Percentiles rank a stretch among this genome's conserved stretches.
Evolutionary conservation across 53 echinoderm and acorn worm species (phyloP).

Genomic region (Hippasteria phrygiana): DNA sequence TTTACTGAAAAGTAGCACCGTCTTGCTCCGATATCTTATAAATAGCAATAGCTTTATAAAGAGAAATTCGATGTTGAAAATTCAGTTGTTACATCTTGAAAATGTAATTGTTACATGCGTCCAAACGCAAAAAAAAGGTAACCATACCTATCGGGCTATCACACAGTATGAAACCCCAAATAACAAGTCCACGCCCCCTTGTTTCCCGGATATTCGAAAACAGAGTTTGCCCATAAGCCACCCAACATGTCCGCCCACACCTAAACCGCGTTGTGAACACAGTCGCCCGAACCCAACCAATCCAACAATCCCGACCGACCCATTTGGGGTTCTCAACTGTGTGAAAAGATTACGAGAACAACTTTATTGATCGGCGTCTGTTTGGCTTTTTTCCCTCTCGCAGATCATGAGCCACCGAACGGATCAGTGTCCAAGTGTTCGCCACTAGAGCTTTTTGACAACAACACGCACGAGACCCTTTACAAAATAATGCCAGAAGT

Average conservation of each 20-base stretch:
- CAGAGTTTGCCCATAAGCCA: not conserved
- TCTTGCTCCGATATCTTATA: too few relatives aligned
- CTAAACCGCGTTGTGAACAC: not conserved
- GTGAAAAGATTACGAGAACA: constrained; percentile 19
- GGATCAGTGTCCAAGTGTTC: not conserved
- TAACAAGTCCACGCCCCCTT: too few relatives aligned
- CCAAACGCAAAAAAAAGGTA: too few relatives aligned
- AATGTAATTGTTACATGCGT: too few relatives aligned
- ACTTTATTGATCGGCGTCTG: constrained; percentile 42
- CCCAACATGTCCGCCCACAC: not conserved
- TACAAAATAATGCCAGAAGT: not conserved
- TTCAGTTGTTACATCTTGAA: too few relatives aligned
- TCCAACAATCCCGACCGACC: not conserved
- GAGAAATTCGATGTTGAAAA: too few relatives aligned
- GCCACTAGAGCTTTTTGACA: not conserved
- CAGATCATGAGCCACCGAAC: not conserved
- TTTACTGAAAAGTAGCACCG: too few relatives aligned
- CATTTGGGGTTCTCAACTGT: constrained; percentile 25
- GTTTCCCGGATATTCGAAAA: too few relatives aligned
- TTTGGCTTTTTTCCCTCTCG: not conserved
- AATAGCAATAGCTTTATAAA: too few relatives aligned
- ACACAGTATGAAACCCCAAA: too few relatives aligned
- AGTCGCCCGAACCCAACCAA: not conserved
- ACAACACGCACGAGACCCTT: not conserved
- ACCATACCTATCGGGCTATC: too few relatives aligned